These are phyloP conservation scores for Seriola rivoliana DNA, from an alignment of 2,113 vertebrate species.

Conservation along the genomic window DNA sequence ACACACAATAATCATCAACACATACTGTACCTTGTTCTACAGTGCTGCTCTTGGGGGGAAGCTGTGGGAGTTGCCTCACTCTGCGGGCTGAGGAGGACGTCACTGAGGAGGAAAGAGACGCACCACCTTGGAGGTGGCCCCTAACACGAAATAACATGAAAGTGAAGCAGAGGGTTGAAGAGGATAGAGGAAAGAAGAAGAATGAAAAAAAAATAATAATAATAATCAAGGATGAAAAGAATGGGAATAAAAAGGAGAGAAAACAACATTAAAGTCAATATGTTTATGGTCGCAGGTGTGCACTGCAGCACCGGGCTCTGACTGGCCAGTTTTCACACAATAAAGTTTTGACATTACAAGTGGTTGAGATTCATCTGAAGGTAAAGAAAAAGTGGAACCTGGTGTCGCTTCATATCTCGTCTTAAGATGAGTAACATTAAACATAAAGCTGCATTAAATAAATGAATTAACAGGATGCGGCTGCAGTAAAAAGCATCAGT, in stretches of 20 bases:
- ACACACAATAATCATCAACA: neutral
- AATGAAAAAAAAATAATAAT: neutral
- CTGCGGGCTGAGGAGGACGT: slow-evolving; percentile 87
- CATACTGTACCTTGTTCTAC: slow-evolving; percentile 92
- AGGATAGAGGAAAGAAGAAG: neutral
- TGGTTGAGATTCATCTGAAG: slow-evolving; percentile 4
- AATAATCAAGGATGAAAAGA: slow-evolving; percentile 4
- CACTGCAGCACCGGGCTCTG: neutral
- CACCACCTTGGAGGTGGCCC: slow-evolving; percentile 88
- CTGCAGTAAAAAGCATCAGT: neutral
- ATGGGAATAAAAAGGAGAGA: slow-evolving; percentile 12
- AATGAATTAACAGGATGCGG: neutral
- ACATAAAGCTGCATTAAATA: neutral
- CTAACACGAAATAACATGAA: slow-evolving; percentile 76
- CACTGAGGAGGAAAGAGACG: slow-evolving; percentile 88
- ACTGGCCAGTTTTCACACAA: neutral
- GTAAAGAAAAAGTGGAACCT: neutral
- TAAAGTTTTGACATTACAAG: neutral
- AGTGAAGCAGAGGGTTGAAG: neutral
- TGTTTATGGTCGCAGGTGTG: neutral
- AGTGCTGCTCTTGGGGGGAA: slow-evolving; percentile 93
- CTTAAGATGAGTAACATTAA: neutral
- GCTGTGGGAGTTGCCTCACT: slow-evolving; percentile 95
- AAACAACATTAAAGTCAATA: slow-evolving; percentile 14
- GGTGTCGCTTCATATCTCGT: neutral